phyloP scores from a whole-genome alignment of 2,797 vertebrate species.

The Apodemus agrarius region DNA sequence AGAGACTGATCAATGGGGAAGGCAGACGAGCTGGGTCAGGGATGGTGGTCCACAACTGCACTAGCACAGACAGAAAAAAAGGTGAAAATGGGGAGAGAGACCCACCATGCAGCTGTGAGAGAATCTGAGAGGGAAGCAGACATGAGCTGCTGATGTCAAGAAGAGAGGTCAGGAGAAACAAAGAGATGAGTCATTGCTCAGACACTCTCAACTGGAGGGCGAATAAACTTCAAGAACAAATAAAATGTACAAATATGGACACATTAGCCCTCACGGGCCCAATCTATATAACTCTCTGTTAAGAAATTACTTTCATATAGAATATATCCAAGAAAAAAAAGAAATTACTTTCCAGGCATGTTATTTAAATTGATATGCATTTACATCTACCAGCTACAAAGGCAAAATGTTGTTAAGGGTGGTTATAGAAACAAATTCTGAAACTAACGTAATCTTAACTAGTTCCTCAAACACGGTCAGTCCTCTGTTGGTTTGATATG shows the following conservation, averaged over 20 bases:
- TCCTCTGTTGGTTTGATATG: background rate
- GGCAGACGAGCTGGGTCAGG: background rate
- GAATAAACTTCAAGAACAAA: background rate
- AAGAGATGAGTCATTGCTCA: background rate
- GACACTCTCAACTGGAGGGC: background rate
- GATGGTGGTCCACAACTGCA: background rate
- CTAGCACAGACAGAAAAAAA: background rate
- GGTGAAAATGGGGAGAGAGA: too few species aligned
- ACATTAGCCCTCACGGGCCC: background rate
- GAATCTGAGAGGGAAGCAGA: background rate
- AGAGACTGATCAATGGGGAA: background rate
- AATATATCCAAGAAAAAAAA: too few species aligned
- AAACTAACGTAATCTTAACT: background rate
- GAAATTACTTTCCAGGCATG: too few species aligned
- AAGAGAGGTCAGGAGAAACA: background rate
- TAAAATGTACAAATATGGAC: background rate
- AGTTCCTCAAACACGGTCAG: background rate
- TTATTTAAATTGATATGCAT: background rate
- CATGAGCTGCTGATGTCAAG: background rate
- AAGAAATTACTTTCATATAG: background rate
- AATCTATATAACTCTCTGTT: background rate
- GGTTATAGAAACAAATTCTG: background rate
- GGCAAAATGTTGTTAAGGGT: background rate
- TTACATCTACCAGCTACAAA: slow-evolving; percentile 18
- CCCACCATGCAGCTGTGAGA: background rate